Base-by-base conservation (phyloP, 2,888 invertebrate genomes). In the Macrophya alboannulata region DNA sequence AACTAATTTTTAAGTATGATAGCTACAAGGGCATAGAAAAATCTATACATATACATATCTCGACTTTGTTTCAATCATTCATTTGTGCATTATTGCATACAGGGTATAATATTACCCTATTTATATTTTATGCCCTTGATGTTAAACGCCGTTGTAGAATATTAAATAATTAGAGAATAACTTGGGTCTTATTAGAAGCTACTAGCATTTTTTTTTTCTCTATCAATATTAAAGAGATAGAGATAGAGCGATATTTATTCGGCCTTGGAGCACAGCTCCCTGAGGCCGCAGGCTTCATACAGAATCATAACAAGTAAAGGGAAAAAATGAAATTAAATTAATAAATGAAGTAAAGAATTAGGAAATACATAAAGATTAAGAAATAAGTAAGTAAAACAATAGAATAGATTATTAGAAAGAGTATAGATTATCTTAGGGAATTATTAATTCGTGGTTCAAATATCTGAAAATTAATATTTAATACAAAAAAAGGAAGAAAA, bases 51-150 rank as follows among this genome's bases (percentile, higher is more conserved):
- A 72, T 59, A n/a, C 37, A 3, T 62, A 21, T 12, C 25, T 45
- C 25, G 2, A 62, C 21, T 40, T 62, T 4, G 25, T 40, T 82
- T 65, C 10, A 45, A 31, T 65, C 17, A 37, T 40, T 31, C 10
- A 48, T 45, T 48, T 25, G 8, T 76, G 17, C 5, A 21, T 79
- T 59, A 25, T 21, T n/a, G 12, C 25, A 62, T 25, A 62, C 25
- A 25, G 62, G 5, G 62, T 25, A 0, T 25, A 12, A 25, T 6
- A 55, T 62, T 62, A 62, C 25, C 62, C 62, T 62, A 0, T 40
- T 81, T 5, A 59, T 5, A 81, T 83, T 71, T 83, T 83, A 83
- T 51, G 83, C 68, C 83, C 71, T 65, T 68, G 62, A 21, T 48
- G 55, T 77, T 48, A n/a, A 77, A 37, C 77, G 55, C 51, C 51